Conservation (phyloP, 2,113 vertebrate genomes). For the Vanacampus margaritifer region DNA sequence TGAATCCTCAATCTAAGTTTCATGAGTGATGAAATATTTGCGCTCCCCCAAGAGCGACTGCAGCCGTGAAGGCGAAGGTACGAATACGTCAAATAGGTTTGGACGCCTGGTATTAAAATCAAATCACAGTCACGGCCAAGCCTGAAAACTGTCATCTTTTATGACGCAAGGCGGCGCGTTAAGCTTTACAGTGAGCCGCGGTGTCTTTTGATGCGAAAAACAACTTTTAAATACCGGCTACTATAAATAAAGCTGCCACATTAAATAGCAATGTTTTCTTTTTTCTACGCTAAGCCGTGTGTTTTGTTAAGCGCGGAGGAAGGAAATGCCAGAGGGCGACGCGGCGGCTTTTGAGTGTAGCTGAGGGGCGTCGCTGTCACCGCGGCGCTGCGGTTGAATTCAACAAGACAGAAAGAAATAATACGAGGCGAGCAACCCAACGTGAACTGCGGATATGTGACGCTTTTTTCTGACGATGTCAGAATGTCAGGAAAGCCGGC, state of each 20-base stretch:
- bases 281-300: conserved; percentile 32
- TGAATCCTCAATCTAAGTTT: conserved; percentile 45
- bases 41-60: conserved; percentile 19
- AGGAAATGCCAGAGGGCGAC: conserved; percentile 46
- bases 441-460: conserved; percentile 4
- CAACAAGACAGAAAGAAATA: conserved; percentile 58
- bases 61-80: conserved; percentile 15
- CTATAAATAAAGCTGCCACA: conserved; percentile 48
- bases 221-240: conserved; percentile 42
- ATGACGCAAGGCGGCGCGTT: conserved; percentile 18
- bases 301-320: conserved; percentile 40
- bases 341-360: conserved; percentile 41
- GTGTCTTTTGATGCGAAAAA: conserved; percentile 49
- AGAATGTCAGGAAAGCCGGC: too few relatives aligned
- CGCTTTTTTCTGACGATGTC: conserved; percentile 28
- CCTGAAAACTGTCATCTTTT: conserved; percentile 31
- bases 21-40: conserved; percentile 42
- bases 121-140: conserved; percentile 14
- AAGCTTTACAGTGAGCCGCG: conserved; percentile 24
- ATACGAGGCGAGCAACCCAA: conserved; percentile 43
- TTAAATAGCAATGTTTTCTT: conserved; percentile 33
- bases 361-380: conserved; percentile 45
- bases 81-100: conserved; percentile 33
- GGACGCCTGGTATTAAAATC: conserved; percentile 25
- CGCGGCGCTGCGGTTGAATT: conserved; percentile 48